Base-by-base conservation (phyloP, 2,888 invertebrate genomes). In the Abrostola triplasia region DNA sequence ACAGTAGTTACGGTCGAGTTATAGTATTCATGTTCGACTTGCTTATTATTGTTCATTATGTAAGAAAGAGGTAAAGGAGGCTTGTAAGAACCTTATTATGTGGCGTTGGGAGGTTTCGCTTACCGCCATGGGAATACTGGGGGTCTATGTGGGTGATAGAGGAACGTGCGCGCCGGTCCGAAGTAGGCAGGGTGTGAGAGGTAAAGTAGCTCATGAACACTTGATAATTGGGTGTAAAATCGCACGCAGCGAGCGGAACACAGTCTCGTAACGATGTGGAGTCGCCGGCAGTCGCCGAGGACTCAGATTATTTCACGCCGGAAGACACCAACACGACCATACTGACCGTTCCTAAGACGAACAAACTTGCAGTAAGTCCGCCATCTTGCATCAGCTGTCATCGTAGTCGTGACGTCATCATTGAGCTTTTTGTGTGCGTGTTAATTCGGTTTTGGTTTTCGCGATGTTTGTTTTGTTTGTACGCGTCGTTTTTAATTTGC, bases 231-330 rank as follows among this genome's bases (percentile, higher is more conserved):
- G 76, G 78, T 80, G 62, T 76, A 73, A 69, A 64, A 70, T 71
- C 72, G 77, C 76, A 75, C 74, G 80, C 84, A 83, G 85, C 84
- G 81, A 79, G 79, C 80, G 86, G 79, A 68, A 76, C 77, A 67
- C 76, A 81, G 81, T 80, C 77, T 71, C 80, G 81, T 75, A 77
- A 73, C 82, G 84, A 94, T 80, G 94, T 90, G 58, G 95, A 95
- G 78, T 92, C 88, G 76, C 88, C 90, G 83, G 93, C 93, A 79
- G 86, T 91, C 71, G 96, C 95, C 72, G 96, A 97, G 70, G 97
- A 97, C 92, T 97, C 97, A 41, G 97, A 97, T 92, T 97, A 97
- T 92, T 97, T 96, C 92, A 97, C 97, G 44, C 97, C 97, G 36
- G 97, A 97, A 88, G 97, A 97, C 91, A 96, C 96, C 76, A 95